phyloP scores from a whole-genome alignment of 2,113 vertebrate genomes.

The Vidua chalybeata region DNA sequence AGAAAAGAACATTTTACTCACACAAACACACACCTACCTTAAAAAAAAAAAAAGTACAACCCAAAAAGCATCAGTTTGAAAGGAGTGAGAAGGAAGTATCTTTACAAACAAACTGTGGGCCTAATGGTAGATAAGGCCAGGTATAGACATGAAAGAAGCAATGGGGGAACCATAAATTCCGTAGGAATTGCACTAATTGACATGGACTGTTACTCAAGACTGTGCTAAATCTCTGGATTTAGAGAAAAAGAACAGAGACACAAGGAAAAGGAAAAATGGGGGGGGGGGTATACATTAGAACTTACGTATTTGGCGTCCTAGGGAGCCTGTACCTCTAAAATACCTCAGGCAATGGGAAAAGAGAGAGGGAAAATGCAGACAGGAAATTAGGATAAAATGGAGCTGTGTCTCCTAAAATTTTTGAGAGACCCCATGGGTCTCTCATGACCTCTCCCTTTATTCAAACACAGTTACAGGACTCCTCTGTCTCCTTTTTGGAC shows the following conservation, averaged over 20 bases:
- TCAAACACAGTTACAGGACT: not conserved
- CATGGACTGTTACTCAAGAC: not conserved
- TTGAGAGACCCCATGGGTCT: not conserved
- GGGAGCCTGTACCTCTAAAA: not conserved
- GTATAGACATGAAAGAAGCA: not conserved
- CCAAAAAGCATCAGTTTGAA: not conserved
- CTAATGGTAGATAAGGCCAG: not conserved
- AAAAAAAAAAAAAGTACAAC: not conserved
- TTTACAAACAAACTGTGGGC: not conserved
- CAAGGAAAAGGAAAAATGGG: not conserved
- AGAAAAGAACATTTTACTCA: not conserved
- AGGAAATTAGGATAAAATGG: not conserved
- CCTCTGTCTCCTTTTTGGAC: not conserved
- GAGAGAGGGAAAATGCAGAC: not conserved
- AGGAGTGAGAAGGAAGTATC: not conserved
- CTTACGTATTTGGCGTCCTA: fast-evolving
- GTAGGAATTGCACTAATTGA: not conserved
- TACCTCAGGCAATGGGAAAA: not conserved
- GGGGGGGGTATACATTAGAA: not conserved
- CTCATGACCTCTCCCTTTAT: not conserved
- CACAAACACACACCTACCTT: not conserved
- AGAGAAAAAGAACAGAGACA: not conserved
- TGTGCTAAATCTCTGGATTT: not conserved
- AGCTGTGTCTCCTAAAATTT: not conserved
- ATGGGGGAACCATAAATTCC: not conserved